Evolutionary conservation across 2,113 vertebrate species (phyloP).

Genomic region (Saimiri boliviensis): DNA sequence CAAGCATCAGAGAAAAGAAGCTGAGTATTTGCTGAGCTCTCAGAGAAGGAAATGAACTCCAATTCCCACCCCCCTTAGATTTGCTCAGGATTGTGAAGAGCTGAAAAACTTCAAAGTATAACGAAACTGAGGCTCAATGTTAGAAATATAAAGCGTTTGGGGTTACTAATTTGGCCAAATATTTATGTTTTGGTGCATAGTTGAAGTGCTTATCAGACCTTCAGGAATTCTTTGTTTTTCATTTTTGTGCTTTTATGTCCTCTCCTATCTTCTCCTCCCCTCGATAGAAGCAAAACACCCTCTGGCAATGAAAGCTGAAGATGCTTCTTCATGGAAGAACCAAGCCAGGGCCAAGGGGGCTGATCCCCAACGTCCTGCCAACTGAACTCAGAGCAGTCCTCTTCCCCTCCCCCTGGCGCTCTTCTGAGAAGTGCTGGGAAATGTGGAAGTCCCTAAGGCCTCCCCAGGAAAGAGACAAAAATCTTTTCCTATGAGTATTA

Average conservation of each 20-base stretch:
- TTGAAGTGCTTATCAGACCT: conserved; percentile 81
- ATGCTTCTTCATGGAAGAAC: conserved; percentile 20
- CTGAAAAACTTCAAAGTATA: conserved; percentile 76
- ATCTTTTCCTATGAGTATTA: background rate
- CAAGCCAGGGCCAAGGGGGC: background rate
- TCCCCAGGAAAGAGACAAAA: conserved; percentile 3
- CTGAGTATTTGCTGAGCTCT: conserved; percentile 50
- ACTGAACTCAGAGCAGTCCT: background rate
- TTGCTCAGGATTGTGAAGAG: conserved; percentile 63
- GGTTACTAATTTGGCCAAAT: conserved; percentile 78
- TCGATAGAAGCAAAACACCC: conserved; percentile 58
- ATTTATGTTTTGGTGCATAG: conserved; percentile 83
- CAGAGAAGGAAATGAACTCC: conserved; percentile 48
- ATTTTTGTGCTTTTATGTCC: conserved; percentile 78
- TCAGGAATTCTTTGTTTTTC: conserved; percentile 81
- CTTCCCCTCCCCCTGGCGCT: background rate
- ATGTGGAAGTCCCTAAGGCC: background rate
- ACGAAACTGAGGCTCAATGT: conserved; percentile 68
- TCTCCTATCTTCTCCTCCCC: conserved; percentile 53
- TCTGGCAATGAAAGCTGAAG: conserved; percentile 53
- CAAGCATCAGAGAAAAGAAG: conserved; percentile 28
- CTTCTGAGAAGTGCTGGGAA: conserved; percentile 23
- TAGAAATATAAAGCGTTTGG: conserved; percentile 72
- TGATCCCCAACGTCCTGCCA: background rate
- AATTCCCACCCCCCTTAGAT: conserved; percentile 30